phyloP scores from a whole-genome alignment of 2,797 vertebrate genomes.

The Siniperca obscura region DNA sequence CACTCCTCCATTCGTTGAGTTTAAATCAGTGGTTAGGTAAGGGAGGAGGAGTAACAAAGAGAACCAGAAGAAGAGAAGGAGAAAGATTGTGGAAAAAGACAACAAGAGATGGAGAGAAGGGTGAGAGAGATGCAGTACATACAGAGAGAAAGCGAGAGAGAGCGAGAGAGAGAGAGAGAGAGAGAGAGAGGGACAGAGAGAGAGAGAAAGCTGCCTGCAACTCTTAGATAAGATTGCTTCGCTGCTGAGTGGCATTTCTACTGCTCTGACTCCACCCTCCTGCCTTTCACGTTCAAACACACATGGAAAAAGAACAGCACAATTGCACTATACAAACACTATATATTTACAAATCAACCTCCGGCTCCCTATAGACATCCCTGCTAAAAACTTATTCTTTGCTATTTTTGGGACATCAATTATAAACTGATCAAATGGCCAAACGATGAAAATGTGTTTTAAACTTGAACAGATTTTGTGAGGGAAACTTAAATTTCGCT shows the following conservation, averaged over 20 bases:
- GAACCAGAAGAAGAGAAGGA: neutral
- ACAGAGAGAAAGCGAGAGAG: slow-evolving; percentile 12
- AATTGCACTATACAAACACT: slow-evolving; percentile 40
- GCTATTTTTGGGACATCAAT: slow-evolving; percentile 36
- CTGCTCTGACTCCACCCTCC: slow-evolving; percentile 67
- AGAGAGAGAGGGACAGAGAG: neutral
- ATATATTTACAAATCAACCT: slow-evolving; percentile 46
- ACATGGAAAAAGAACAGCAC: slow-evolving; percentile 56
- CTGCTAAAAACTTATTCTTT: slow-evolving; percentile 28
- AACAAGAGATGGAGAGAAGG: slow-evolving; percentile 25
- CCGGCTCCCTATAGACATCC: slow-evolving; percentile 14
- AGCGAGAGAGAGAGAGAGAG: slow-evolving; percentile 43
- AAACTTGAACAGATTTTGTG: slow-evolving; percentile 11
- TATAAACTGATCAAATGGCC: slow-evolving; percentile 25
- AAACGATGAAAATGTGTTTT: slow-evolving; percentile 25
- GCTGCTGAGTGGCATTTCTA: slow-evolving; percentile 74
- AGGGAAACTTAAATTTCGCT: slow-evolving; percentile 6
- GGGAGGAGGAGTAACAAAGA: slow-evolving; percentile 3
- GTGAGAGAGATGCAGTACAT: slow-evolving; percentile 24
- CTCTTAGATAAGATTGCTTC: slow-evolving; percentile 79
- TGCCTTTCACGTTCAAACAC: slow-evolving; percentile 58
- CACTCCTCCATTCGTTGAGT: slow-evolving; percentile 19
- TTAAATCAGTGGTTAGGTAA: slow-evolving; percentile 21
- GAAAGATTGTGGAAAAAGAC: slow-evolving; percentile 20
- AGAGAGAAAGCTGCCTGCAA: slow-evolving; percentile 68